Conservation (phyloP, 2,113 vertebrate genomes). For the Spea multiplicata region DNA sequence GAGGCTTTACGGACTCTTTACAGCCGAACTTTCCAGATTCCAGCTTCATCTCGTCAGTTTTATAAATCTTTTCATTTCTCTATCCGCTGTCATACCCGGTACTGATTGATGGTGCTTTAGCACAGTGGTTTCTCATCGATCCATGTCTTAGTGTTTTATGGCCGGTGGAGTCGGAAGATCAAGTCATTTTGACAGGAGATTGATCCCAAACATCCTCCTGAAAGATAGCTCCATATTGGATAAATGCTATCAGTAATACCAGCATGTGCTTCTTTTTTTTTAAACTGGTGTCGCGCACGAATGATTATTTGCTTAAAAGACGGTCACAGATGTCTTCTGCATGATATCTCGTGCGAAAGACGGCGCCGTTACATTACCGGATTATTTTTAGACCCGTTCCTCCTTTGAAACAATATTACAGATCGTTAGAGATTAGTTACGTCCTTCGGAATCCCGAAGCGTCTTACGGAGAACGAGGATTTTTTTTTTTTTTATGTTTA, state of each 20-base stretch:
- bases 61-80: slow-evolving; percentile 12
- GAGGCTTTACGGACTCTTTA: background rate
- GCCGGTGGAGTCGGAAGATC: slow-evolving; percentile 36
- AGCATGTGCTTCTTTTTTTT: background rate
- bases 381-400: slow-evolving; percentile 1
- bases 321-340: slow-evolving; percentile 5
- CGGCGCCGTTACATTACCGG: slow-evolving; percentile 2
- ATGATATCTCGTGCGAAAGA: slow-evolving; percentile 11
- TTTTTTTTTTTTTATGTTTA: no score
- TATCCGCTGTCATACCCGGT: background rate
- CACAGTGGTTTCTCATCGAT: slow-evolving; percentile 15
- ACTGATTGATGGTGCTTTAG: slow-evolving; percentile 3
- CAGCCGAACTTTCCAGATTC: background rate
- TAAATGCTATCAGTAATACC: slow-evolving; percentile 11
- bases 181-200: slow-evolving; percentile 36
- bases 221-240: slow-evolving; percentile 10
- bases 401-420: background rate
- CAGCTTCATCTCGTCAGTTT: background rate
- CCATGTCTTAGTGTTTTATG: slow-evolving; percentile 35
- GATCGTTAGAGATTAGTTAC: background rate
- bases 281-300: background rate
- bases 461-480: no score
- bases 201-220: slow-evolving; percentile 24
- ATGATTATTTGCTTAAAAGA: slow-evolving; percentile 14
- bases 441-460: background rate